Percentiles rank a stretch among this genome's conserved stretches.
These are phyloP conservation scores for Pandemis corylana DNA, from an alignment of 2,888 invertebrate species.

Conservation along the genomic window DNA sequence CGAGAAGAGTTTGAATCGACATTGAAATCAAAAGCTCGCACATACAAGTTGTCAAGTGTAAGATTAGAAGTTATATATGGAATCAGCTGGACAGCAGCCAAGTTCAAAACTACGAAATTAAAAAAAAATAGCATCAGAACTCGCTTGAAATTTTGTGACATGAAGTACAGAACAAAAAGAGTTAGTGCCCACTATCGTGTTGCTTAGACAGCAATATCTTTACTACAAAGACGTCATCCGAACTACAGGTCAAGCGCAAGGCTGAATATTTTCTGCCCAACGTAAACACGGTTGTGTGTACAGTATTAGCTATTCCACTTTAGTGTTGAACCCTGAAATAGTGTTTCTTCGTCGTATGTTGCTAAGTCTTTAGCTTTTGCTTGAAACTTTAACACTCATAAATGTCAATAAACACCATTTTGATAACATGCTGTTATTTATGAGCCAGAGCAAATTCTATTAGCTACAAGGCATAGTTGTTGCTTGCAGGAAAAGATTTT, in stretches of 20 bases:
- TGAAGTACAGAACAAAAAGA: slow-evolving; percentile 16
- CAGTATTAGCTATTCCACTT: slow-evolving; percentile 33
- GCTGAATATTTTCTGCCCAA: slow-evolving; percentile 58
- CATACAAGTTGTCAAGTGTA: slow-evolving; percentile 53
- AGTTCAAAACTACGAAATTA: slow-evolving; percentile 59
- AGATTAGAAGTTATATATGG: slow-evolving; percentile 68
- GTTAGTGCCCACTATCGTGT: neutral
- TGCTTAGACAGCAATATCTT: slow-evolving; percentile 6
- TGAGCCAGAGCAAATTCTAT: slow-evolving; percentile 13
- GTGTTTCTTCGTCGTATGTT: slow-evolving; percentile 30
- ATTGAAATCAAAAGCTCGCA: slow-evolving; percentile 37
- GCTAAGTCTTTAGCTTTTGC: slow-evolving; percentile 12
- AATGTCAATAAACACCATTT: slow-evolving; percentile 26
- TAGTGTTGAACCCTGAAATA: slow-evolving; percentile 29
- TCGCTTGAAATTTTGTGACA: neutral
- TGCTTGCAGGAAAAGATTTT: slow-evolving; percentile 32
- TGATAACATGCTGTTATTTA: slow-evolving; percentile 18
- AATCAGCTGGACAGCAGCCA: slow-evolving; percentile 68
- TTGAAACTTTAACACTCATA: neutral
- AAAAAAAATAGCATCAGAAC: slow-evolving; percentile 14
- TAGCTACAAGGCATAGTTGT: slow-evolving; percentile 1
- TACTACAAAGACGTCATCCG: slow-evolving; percentile 39
- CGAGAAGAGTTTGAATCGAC: slow-evolving; percentile 26
- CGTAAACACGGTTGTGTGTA: slow-evolving; percentile 49
- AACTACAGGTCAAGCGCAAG: slow-evolving; percentile 62